Conservation (phyloP, 2,797 vertebrate genomes). For the Natrix natrix region DNA sequence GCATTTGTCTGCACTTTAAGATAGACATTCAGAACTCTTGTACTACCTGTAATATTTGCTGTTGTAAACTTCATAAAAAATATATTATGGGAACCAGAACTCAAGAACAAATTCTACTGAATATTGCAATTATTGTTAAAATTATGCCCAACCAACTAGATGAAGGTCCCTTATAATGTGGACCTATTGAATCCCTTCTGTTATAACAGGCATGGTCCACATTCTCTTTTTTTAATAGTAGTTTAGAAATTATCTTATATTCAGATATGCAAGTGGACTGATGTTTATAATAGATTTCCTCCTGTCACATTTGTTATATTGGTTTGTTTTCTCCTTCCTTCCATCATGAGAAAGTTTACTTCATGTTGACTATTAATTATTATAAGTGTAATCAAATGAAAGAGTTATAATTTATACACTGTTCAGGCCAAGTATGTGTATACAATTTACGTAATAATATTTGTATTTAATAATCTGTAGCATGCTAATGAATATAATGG, state of each 20-base stretch:
- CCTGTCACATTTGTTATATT: background rate
- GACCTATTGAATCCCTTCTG: background rate
- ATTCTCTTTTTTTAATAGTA: background rate
- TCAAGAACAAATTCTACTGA: background rate
- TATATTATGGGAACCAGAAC: background rate
- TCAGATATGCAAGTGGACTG: background rate
- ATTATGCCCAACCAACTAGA: background rate
- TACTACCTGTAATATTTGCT: background rate
- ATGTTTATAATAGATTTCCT: background rate
- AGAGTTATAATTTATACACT: background rate
- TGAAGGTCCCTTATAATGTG: background rate
- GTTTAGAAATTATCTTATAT: background rate
- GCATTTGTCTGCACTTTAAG: background rate
- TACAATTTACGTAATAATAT: background rate
- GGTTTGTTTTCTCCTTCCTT: background rate
- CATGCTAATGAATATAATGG: conserved; percentile 62
- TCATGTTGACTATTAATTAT: background rate
- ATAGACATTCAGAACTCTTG: background rate
- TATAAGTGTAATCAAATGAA: background rate
- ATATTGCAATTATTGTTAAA: background rate
- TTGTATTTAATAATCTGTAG: background rate
- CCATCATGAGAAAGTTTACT: background rate
- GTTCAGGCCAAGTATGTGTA: rapidly evolving
- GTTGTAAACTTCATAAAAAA: background rate
- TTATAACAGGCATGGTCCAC: background rate